Evolutionary conservation across 2,888 invertebrate genomes (phyloP), one percentile per base, ranked within the genome.

Genomic region (Cataglyphis cursor): DNA sequence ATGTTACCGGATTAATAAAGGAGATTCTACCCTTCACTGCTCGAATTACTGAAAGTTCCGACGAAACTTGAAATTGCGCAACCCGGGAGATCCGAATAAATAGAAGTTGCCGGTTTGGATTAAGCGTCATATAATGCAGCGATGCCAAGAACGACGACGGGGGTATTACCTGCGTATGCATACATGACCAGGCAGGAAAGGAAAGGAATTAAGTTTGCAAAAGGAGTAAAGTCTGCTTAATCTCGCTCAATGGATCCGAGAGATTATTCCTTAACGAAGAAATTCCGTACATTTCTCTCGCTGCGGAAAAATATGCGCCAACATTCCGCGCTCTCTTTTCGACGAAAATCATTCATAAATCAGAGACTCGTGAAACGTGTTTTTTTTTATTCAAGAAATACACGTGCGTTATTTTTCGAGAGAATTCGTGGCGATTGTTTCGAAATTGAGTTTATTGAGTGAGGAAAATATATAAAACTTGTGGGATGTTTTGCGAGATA

Each of bases 21-120:
- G 21, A 12, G 59, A 9, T 28, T 28, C 24, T 24, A 28, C 41
- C 24, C 12, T 15, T 51, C 15, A 44, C 44, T 48, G 44, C 61
- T 18, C 38, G 41, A 74, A 74, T 81, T 61, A 44, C 75, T 18
- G 81, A 64, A 75, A 81, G 81, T 81, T 6, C 41, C 12, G 9
- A 41, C 21, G 62, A 81, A 81, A 75, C 81, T 81, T 75, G 75
- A 81, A 81, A 81, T 81, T 81, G 62, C 81, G 64, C 61, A 48
- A 74, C 28, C 74, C 81, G 35, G 38, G n/a, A 51, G 51, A 64
- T 74, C 51, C 41, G 81, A 74, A 81, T 64, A 81, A 75, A 64
- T 81, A 64, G 35, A 64, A 81, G 75, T 21, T 38, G 61, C 80
- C 44, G 61, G 48, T 61, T 24, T 18, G 28, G 41, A 81, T 81